These are phyloP conservation scores for Neodontobutis hainanensis DNA, from an alignment of 2,113 vertebrate species.

Conservation along the genomic window DNA sequence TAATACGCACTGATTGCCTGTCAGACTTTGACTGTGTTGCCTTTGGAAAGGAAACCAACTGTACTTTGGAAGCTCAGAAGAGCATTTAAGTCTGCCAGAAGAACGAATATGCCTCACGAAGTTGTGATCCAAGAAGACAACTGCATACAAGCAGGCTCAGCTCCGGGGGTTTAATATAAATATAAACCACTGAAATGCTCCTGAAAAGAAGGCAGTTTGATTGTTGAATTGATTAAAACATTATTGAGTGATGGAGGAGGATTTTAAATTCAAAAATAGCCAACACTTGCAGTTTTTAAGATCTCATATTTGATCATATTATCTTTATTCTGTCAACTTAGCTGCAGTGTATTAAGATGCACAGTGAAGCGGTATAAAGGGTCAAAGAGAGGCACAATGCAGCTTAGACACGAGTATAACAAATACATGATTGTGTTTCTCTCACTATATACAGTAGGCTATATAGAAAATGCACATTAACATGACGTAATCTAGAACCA, in stretches of 20 bases:
- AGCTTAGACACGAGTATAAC: too few relatives aligned
- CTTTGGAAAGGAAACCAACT: slow-evolving; percentile 56
- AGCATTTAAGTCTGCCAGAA: slow-evolving; percentile 46
- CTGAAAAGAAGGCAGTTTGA: background rate
- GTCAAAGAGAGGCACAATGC: slow-evolving; percentile 32
- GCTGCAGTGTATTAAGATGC: slow-evolving; percentile 38
- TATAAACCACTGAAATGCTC: slow-evolving; percentile 24
- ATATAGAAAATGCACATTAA: slow-evolving; percentile 6
- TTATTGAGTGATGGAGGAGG: slow-evolving; percentile 1
- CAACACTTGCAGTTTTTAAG: slow-evolving; percentile 11
- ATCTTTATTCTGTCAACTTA: slow-evolving; percentile 1
- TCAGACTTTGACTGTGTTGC: slow-evolving; percentile 61
- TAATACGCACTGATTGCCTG: slow-evolving; percentile 46
- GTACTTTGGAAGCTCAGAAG: slow-evolving; percentile 41
- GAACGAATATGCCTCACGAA: slow-evolving; percentile 35
- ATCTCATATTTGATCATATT: background rate
- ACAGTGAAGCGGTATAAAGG: slow-evolving; percentile 34
- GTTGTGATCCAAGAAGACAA: slow-evolving; percentile 33
- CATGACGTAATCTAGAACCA: slow-evolving; percentile 29
- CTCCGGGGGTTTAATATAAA: slow-evolving; percentile 27
- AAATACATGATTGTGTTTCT: background rate
- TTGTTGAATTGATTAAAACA: slow-evolving; percentile 14
- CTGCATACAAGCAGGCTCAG: slow-evolving; percentile 25
- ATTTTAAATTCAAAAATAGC: background rate
- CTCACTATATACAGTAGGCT: slow-evolving; percentile 20